Base-by-base conservation (phyloP, 1,140 invertebrate genomes). In the Araneus ventricosus region DNA sequence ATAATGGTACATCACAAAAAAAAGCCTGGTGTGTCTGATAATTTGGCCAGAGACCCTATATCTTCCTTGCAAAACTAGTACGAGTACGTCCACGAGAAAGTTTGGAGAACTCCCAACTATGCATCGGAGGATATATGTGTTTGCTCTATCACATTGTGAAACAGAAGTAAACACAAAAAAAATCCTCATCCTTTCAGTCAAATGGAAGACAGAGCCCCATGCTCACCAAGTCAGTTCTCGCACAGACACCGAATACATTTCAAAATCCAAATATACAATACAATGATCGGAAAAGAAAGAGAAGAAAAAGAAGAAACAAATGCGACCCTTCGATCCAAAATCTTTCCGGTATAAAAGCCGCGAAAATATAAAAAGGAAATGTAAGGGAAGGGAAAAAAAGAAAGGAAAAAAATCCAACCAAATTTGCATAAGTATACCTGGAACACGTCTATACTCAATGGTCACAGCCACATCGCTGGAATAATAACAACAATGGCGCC, bases 361-460 rank as follows among this genome's bases (percentile, higher is more conserved):
- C 22, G 41, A 82, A 82, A 41, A 82, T 45, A 82, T 82, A 90
- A 90, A 59, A 82, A 79, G 79, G 75, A 90, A 90, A 80, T 61
- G 63, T 39, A 67, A 67, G 27, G 37, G 52, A 63, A 34, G 41
- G 45, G 59, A 24, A 59, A 27, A 39, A 52, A 61, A 61, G 7
- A n/a, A n/a, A 45, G 8, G 52, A 4, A 90, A 59, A 84, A 91
- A 63, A 67, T 57, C n/a, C 52, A 52, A 24, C 82, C 37, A 24
- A n/a, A 86, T 92, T 92, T 92, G 82, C 90, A 92, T 92, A 92
- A 92, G 57, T 75, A 85, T 75, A 92, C 82, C n/a, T 57, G 61
- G 41, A 41, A 70, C 61, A 52, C 79, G 61, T 70, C 34, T 30
- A 52, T 61, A n/a, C 61, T 92, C 84, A 86, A 90, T 90, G 79